Base-by-base conservation (phyloP, 2,797 vertebrate species). In the Thunnus albacares region DNA sequence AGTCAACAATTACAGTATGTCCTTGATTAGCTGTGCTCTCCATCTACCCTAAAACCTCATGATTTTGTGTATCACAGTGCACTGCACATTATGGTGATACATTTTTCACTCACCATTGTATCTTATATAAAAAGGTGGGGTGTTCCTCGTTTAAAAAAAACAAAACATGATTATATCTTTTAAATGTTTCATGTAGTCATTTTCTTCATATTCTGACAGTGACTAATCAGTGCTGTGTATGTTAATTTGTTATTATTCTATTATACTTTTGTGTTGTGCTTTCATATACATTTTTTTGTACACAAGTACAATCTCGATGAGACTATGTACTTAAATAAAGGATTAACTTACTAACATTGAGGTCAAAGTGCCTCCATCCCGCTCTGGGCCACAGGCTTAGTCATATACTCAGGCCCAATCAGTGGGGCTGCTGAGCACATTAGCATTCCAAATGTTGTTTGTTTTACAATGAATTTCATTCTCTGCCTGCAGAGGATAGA, bases 361-460 rank as follows among this genome's bases (percentile, higher is more conserved):
- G 90, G 91, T 93, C 90, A 91, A 77, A 79, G 75, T 79, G 72
- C 80, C 75, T 75, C 35, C 53, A 55, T 80, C 57, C 71, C 15
- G 60, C 78, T 84, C 55, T 12, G 68, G 89, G 85, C 70, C 76
- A 52, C 41, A 55, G 83, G 75, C 78, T 89, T 81, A 90, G 72
- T 92, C 90, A 91, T 91, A 77, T 77, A 65, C 66, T 77, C 53
- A 5, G 68, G 75, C 28, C 81, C 83, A 79, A 82, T 87, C 87
- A 79, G 56, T 13, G 75, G 52, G 49, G 79, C 84, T 56, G 61
- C 79, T 52, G 77, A 53, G 62, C 69, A 74, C 82, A 93, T 93
- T 94, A 92, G 88, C 70, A 90, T 92, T 91, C 85, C 84, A 86
- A 88, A 89, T 92, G 80, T 64, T 87, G 82, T 86, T 83, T 90